These are phyloP conservation scores for Epinephelus fuscoguttatus DNA, from an alignment of 2,113 vertebrate genomes.

Conservation along the genomic window DNA sequence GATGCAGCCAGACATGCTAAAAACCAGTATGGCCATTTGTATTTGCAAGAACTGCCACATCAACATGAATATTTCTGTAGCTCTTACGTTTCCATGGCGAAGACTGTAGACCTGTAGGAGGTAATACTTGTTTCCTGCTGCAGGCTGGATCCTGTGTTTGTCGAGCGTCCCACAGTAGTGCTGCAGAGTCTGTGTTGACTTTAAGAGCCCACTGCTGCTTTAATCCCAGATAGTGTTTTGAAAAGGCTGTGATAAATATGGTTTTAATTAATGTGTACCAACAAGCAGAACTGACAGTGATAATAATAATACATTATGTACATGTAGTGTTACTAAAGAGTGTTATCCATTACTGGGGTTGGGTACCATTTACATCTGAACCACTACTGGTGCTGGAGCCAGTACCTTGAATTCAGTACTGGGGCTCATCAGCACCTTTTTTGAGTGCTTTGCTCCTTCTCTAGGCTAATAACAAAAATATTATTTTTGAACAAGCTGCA, in stretches of 20 bases:
- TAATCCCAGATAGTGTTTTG: background rate
- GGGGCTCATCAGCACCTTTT: no score
- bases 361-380: no score
- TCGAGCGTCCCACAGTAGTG: background rate
- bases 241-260: conserved; percentile 2
- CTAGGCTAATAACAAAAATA: no score
- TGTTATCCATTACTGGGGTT: background rate
- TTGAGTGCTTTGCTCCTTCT: no score
- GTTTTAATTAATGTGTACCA: conserved; percentile 5
- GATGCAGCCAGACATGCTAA: conserved; percentile 1
- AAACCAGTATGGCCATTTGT: background rate
- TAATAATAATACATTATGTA: background rate
- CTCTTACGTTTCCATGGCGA: background rate
- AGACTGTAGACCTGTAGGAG: background rate
- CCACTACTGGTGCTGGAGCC: no score
- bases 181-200: conserved; percentile 27
- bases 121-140: conserved; percentile 21
- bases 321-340: background rate
- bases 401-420: no score
- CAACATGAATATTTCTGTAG: background rate
- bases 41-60: conserved; percentile 20
- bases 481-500: no score
- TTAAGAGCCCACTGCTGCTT: conserved; percentile 23
- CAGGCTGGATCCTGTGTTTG: conserved; percentile 33
- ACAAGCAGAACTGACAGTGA: background rate